A percentile compares a stretch with the other conserved stretches of the same genome.
phyloP scores from a whole-genome alignment of 2,888 invertebrate genomes.

The Willowsia nigromaculata region DNA sequence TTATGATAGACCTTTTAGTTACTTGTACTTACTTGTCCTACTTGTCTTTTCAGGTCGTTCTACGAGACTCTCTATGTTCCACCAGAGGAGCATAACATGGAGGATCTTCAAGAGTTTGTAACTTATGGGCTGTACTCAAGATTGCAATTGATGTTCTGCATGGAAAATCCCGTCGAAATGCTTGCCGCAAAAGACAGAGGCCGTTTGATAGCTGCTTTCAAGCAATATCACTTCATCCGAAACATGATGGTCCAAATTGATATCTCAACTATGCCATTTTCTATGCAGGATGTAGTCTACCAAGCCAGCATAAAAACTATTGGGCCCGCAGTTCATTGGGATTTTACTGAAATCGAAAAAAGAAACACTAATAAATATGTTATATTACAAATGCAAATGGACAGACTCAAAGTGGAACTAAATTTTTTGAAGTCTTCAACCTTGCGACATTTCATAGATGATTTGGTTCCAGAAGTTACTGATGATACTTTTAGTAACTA shows the following conservation, averaged over 20 bases:
- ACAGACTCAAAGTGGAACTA: constrained; percentile 6
- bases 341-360: too few species aligned
- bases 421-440: not conserved
- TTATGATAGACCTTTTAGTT: too few species aligned
- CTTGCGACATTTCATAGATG: not conserved
- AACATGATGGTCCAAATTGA: not conserved
- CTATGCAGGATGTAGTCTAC: too few species aligned
- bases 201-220: not conserved
- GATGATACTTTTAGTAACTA: not conserved
- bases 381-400: constrained; percentile 10
- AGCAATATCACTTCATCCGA: constrained; percentile 12
- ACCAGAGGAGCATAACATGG: not conserved
- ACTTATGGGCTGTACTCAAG: not conserved
- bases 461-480: not conserved
- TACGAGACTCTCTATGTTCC: not conserved
- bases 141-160: not conserved
- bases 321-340: not conserved
- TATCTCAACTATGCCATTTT: too few species aligned
- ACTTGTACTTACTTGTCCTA: too few species aligned
- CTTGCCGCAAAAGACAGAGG: not conserved
- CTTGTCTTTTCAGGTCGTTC: not conserved
- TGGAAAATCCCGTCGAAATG: not conserved
- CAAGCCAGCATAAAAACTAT: not conserved
- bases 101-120: not conserved
- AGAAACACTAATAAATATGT: not conserved